These are phyloP conservation scores for Lepidurus arcticus DNA, from an alignment of 1,140 invertebrate species.

Conservation along the genomic window DNA sequence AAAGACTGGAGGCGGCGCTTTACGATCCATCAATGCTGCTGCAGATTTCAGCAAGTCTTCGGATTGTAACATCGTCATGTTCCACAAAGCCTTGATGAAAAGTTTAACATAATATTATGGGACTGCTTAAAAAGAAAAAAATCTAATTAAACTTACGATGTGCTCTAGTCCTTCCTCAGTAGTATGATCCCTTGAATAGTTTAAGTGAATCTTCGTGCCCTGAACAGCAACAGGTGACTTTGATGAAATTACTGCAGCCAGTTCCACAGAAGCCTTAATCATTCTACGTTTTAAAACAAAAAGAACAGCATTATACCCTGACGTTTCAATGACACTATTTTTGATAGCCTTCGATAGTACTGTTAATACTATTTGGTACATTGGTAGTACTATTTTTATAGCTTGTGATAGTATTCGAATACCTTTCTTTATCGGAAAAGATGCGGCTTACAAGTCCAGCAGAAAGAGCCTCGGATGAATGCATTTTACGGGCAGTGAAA, in stretches of 20 bases:
- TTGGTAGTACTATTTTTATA: background rate
- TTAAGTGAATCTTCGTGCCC: constrained; percentile 72
- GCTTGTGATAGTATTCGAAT: constrained; percentile 35
- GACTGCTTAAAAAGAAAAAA: background rate
- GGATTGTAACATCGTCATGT: constrained; percentile 80
- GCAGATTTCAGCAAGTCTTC: constrained; percentile 81
- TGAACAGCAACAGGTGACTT: constrained; percentile 94
- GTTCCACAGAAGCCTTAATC: constrained; percentile 60
- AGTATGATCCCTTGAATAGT: constrained; percentile 81
- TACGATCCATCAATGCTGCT: constrained; percentile 49
- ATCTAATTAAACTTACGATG: constrained; percentile 55
- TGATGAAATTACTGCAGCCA: constrained; percentile 73
- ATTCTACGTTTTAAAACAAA: constrained; percentile 48
- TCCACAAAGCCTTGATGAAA: constrained; percentile 62
- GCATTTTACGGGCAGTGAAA: constrained; percentile 77
- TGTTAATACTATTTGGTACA: background rate
- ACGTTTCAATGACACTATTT: background rate
- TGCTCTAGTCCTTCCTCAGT: constrained; percentile 79
- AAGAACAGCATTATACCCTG: background rate
- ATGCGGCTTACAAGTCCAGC: constrained; percentile 70
- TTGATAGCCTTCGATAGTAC: too few species aligned
- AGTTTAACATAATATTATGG: constrained; percentile 35
- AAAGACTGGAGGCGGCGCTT: constrained; percentile 26
- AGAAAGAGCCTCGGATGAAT: constrained; percentile 68
- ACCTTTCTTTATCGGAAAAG: constrained; percentile 64